phyloP scores from a whole-genome alignment of 2,113 vertebrate species.

The Papio anubis region DNA sequence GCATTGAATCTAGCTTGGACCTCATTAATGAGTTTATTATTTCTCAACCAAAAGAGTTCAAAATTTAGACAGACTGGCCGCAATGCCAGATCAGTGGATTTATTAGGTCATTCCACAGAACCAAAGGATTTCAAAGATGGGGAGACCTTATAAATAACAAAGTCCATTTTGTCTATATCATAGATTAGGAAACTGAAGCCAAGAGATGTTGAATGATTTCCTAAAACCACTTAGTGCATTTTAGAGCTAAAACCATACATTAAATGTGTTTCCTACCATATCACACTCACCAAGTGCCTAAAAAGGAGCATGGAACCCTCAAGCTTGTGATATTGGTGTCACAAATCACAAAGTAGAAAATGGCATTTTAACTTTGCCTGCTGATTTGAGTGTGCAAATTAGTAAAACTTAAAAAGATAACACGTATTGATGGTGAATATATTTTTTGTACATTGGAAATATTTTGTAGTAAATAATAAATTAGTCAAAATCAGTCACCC shows the following conservation, averaged over 20 bases:
- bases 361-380: background rate
- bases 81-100: background rate
- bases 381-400: background rate
- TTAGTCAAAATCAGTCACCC: background rate
- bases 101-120: background rate
- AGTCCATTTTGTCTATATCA: background rate
- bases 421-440: background rate
- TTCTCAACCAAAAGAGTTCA: background rate
- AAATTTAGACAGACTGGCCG: background rate
- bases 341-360: background rate
- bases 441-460: conserved; percentile 22
- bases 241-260: background rate
- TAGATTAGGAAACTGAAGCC: background rate
- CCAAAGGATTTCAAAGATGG: background rate
- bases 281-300: background rate
- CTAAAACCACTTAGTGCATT: background rate
- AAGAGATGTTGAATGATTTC: background rate
- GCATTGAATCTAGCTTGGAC: background rate
- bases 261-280: background rate
- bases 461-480: background rate
- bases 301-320: background rate
- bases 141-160: background rate
- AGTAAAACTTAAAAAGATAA: background rate
- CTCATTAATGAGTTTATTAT: background rate
- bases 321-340: background rate